phyloP scores from a whole-genome alignment of 2,113 vertebrate genomes.

The Struthidea cinerea region DNA sequence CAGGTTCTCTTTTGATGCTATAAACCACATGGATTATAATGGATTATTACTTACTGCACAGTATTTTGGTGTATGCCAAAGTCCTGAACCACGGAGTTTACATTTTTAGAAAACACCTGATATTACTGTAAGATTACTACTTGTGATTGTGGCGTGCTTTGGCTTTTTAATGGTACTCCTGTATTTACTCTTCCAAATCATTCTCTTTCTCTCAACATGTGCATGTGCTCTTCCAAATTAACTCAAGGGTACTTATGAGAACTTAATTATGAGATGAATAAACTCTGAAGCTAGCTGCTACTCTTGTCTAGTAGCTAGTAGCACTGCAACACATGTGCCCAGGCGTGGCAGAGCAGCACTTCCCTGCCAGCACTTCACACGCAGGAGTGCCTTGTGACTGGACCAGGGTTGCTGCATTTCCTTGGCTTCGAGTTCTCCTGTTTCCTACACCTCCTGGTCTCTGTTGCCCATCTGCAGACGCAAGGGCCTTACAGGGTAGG shows the following conservation, averaged over 20 bases:
- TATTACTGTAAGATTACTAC: neutral
- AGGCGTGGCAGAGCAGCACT: neutral
- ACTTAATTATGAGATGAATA: neutral
- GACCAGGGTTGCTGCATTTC: neutral
- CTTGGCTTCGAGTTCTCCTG: neutral
- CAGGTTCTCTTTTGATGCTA: neutral
- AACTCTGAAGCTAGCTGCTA: neutral
- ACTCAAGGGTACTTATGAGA: constrained; percentile 6
- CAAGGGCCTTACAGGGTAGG: neutral
- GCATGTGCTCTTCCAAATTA: neutral
- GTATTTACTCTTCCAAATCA: neutral
- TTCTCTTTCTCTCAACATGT: neutral
- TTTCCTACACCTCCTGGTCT: neutral
- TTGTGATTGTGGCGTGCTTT: neutral
- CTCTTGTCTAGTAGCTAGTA: neutral
- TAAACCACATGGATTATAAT: neutral
- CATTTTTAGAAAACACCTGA: constrained; percentile 12
- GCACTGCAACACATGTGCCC: fast-evolving
- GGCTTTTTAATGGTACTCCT: neutral
- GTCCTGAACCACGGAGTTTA: neutral
- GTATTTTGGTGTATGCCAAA: neutral
- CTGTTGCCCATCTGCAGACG: neutral
- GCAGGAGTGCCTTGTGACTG: neutral
- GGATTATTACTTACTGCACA: neutral
- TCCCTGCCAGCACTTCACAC: fast-evolving